Conservation (phyloP, 2,888 invertebrate species). For the Amphipoea oculea region DNA sequence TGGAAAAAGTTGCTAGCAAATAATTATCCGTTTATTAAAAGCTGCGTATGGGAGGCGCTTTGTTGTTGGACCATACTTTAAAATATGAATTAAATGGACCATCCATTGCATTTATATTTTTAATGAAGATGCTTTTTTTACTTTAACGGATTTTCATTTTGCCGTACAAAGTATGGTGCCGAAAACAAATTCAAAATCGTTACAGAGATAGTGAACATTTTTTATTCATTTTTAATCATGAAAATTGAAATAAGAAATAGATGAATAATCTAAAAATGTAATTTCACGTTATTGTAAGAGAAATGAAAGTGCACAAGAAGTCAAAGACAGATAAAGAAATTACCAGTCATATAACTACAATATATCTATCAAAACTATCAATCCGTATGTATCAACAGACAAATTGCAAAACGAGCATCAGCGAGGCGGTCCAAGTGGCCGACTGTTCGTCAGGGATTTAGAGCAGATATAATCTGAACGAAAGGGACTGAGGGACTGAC, state of each 20-base stretch:
- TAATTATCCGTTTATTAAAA: background rate
- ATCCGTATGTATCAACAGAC: slow-evolving; percentile 62
- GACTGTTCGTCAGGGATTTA: slow-evolving; percentile 83
- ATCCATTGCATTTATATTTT: no score
- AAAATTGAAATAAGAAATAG: no score
- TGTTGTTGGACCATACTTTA: no score
- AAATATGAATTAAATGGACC: no score
- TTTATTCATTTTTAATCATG: no score
- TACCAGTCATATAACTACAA: background rate
- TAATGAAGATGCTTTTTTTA: background rate
- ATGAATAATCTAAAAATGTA: no score
- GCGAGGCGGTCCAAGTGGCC: slow-evolving; percentile 77
- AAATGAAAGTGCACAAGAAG: no score
- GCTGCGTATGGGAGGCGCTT: no score
- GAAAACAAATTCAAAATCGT: background rate
- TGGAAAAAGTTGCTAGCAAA: background rate
- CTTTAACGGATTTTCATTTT: background rate
- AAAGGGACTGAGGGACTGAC: slow-evolving; percentile 76
- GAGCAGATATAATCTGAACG: slow-evolving; percentile 85
- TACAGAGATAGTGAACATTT: no score
- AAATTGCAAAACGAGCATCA: slow-evolving; percentile 81
- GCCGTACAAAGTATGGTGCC: background rate
- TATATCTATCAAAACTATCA: background rate
- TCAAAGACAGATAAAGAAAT: no score
- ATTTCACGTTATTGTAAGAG: no score